Conservation (phyloP, 2,888 invertebrate genomes). For the Agrotis clavis region DNA sequence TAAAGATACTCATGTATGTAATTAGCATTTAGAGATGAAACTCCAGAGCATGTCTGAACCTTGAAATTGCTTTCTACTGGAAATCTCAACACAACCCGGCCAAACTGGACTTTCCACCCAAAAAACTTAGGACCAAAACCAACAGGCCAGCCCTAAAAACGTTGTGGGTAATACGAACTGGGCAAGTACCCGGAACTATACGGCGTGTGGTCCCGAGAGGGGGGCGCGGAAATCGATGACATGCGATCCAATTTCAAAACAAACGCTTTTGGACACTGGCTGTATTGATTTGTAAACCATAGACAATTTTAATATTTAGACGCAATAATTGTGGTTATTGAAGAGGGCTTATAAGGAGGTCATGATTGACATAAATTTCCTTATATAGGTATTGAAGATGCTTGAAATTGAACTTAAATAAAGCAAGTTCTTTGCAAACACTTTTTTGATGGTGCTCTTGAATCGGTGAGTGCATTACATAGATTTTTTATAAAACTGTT, state of each 20-base stretch:
- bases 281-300: constrained; percentile 69
- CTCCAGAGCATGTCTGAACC: neutral
- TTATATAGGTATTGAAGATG: neutral
- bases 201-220: constrained; percentile 70
- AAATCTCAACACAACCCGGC: neutral
- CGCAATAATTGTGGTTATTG: no score
- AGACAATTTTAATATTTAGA: no score
- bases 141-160: constrained; percentile 52
- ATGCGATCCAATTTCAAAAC: constrained; percentile 74
- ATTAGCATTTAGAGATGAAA: neutral
- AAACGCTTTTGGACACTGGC: constrained; percentile 68
- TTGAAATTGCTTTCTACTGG: neutral
- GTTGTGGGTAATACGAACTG: constrained; percentile 67
- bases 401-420: neutral
- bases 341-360: neutral
- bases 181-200: constrained; percentile 70
- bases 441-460: neutral
- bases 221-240: constrained; percentile 71
- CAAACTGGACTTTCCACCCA: neutral
- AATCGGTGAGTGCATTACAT: neutral
- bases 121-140: constrained; percentile 5
- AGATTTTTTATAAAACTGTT: neutral
- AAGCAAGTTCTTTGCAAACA: constrained; percentile 2
- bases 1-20: neutral
- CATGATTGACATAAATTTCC: constrained; percentile 15